A percentile compares a stretch with the other conserved stretches of the same genome.
phyloP scores from a whole-genome alignment of 1,140 invertebrate species.

The Cherax destructor region DNA sequence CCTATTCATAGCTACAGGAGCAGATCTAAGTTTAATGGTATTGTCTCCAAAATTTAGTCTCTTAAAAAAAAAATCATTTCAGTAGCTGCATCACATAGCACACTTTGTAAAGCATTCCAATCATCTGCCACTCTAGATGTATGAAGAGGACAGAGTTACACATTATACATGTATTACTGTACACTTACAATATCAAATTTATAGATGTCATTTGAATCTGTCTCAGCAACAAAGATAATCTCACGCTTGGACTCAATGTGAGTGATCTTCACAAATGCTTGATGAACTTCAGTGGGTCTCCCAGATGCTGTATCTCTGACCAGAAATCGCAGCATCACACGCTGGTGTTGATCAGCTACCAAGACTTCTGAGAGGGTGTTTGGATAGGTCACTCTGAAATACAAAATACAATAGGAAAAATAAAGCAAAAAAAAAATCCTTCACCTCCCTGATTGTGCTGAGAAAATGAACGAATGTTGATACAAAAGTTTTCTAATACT shows the following conservation, averaged over 20 bases:
- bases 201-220: constrained; percentile 88
- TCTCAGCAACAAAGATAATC: constrained; percentile 94
- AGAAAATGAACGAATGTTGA: too few relatives aligned
- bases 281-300: constrained; percentile 87
- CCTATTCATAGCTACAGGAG: too few relatives aligned
- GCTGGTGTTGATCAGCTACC: constrained; percentile 84
- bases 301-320: constrained; percentile 84
- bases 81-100: too few relatives aligned
- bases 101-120: too few relatives aligned
- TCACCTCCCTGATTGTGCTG: too few relatives aligned
- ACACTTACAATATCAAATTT: constrained; percentile 90
- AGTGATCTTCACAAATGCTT: constrained; percentile 91
- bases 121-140: too few relatives aligned
- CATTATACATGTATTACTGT: too few relatives aligned
- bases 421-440: background rate
- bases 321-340: constrained; percentile 88
- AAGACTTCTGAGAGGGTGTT: constrained; percentile 81
- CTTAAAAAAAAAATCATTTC: too few relatives aligned
- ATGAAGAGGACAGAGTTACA: too few relatives aligned
- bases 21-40: too few relatives aligned
- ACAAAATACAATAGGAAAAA: background rate
- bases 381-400: constrained; percentile 82
- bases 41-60: too few relatives aligned
- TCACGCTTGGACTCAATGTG: constrained; percentile 83
- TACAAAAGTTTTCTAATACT: too few relatives aligned